phyloP scores from a whole-genome alignment of 2,797 vertebrate species.

The Esox lucius region DNA sequence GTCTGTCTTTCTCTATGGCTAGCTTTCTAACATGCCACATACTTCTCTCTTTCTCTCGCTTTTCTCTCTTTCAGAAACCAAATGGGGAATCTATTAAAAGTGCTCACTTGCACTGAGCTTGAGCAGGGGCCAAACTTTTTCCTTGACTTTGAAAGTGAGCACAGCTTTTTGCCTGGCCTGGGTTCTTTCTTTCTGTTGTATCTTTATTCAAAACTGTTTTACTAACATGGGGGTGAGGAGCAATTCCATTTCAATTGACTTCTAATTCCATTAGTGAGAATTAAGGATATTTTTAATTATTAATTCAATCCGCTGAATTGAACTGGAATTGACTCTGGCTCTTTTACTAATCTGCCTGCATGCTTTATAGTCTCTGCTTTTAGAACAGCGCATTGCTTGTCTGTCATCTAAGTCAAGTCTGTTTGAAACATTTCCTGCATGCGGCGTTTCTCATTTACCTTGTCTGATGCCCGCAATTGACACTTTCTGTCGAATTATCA shows the following conservation, averaged over 20 bases:
- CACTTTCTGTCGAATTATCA: not conserved
- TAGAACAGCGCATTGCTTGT: not conserved
- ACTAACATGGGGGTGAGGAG: not conserved
- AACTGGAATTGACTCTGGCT: constrained; percentile 59
- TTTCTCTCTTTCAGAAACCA: constrained; percentile 83
- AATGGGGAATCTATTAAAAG: constrained; percentile 93
- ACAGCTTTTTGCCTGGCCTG: constrained; percentile 74
- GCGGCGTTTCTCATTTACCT: not conserved
- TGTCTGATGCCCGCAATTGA: not conserved
- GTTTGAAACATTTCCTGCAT: not conserved
- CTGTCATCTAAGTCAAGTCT: not conserved
- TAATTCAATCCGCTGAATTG: not conserved
- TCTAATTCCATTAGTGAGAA: not conserved
- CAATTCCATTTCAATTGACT: constrained; percentile 13
- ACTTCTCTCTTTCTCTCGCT: constrained; percentile 20
- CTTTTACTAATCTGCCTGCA: constrained; percentile 39
- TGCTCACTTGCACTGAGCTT: constrained; percentile 93
- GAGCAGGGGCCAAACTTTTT: constrained; percentile 94
- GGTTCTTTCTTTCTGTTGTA: constrained; percentile 48
- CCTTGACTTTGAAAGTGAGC: constrained; percentile 97
- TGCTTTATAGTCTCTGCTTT: constrained; percentile 22
- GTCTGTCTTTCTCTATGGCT: constrained; percentile 35
- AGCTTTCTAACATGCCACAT: not conserved
- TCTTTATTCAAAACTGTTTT: constrained; percentile 18
- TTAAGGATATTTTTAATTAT: constrained; percentile 9